A percentile compares a stretch with the other conserved stretches of the same genome.
These are phyloP conservation scores for Notechis scutatus DNA, from an alignment of 2,113 vertebrate species.

Conservation along the genomic window DNA sequence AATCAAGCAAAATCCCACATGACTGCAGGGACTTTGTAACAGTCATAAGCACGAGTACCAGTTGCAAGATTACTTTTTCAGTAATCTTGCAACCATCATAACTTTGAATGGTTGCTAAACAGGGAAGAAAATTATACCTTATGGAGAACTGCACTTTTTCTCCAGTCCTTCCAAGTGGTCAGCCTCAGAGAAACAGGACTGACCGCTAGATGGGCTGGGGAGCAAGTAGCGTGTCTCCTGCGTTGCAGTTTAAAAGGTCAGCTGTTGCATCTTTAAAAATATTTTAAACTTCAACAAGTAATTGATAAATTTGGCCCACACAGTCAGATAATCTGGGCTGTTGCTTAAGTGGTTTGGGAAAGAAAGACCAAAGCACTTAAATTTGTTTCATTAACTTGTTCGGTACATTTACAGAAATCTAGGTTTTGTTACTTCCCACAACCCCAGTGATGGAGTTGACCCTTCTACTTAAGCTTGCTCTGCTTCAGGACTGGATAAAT, in stretches of 20 bases:
- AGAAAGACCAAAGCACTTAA: not conserved
- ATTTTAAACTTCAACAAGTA: not conserved
- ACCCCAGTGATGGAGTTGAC: not conserved
- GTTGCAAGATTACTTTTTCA: not conserved
- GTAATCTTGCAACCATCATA: not conserved
- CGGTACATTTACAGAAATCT: not conserved
- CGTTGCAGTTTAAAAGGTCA: not conserved
- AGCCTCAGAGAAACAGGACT: not conserved
- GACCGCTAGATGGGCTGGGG: not conserved
- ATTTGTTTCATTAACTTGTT: not conserved
- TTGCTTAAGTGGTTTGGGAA: not conserved
- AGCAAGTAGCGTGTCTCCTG: not conserved
- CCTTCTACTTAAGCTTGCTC: not conserved
- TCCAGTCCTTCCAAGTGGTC: not conserved
- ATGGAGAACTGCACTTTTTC: not conserved
- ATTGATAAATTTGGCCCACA: not conserved
- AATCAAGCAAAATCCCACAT: not conserved
- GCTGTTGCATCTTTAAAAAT: not conserved
- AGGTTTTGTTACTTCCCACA: not conserved
- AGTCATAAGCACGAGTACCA: not conserved
- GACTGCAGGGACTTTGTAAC: not conserved
- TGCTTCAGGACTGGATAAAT: not conserved
- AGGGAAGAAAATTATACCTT: not conserved
- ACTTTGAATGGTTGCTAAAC: not conserved
- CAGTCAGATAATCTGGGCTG: not conserved